These are phyloP conservation scores for Rousettus madagascariensis DNA, from an alignment of 2,797 vertebrate species.

Conservation along the genomic window DNA sequence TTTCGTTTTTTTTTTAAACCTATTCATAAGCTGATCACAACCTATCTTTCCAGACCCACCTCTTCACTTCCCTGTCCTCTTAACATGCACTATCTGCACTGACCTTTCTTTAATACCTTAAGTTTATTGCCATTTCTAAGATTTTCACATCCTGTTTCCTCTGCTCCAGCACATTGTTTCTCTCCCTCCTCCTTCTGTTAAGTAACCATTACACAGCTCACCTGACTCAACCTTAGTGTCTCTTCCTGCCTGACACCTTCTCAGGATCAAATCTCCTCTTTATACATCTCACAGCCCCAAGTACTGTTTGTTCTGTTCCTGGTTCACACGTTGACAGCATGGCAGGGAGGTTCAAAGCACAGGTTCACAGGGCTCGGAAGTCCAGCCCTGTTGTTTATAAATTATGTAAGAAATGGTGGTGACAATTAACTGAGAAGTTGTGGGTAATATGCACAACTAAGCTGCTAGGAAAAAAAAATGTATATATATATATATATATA, in stretches of 20 bases:
- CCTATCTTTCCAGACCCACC: background rate
- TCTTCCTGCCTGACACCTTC: background rate
- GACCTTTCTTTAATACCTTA: background rate
- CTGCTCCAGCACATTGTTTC: accelerated
- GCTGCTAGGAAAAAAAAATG: background rate
- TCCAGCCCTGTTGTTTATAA: background rate
- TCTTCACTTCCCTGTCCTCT: background rate
- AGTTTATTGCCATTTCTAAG: background rate
- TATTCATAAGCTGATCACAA: background rate
- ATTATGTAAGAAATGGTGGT: background rate
- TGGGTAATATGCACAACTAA: background rate
- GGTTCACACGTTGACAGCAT: background rate
- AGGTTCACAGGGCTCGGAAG: background rate
- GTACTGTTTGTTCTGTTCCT: background rate
- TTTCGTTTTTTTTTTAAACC: background rate
- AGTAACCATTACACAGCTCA: background rate
- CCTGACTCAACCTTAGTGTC: background rate
- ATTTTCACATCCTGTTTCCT: background rate
- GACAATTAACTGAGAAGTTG: background rate
- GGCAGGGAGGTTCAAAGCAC: background rate
- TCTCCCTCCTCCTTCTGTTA: background rate
- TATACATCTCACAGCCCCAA: background rate
- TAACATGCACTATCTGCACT: background rate
- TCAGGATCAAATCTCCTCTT: background rate
- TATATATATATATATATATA: background rate